Evolutionary conservation across 2,888 invertebrate genomes (phyloP).

Genomic region (Euproctis similis): DNA sequence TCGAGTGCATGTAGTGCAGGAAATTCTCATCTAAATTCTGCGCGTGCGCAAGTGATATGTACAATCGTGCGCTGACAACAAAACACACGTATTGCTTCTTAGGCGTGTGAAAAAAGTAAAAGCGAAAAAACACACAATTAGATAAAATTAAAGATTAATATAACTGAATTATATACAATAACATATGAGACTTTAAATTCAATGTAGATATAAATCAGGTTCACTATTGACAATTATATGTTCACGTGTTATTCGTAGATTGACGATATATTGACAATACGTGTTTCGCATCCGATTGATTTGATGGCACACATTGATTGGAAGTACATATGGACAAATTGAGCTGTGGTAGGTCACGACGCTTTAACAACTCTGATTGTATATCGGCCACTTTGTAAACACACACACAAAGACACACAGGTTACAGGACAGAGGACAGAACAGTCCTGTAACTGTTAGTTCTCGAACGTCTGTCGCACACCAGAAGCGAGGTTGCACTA

Average conservation of each 20-base stretch:
- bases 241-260: too few relatives aligned
- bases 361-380: conserved; percentile 33
- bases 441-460: conserved; percentile 18
- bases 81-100: conserved; percentile 57
- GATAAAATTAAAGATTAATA: neutral
- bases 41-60: conserved; percentile 61
- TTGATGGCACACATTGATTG: conserved; percentile 41
- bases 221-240: too few relatives aligned
- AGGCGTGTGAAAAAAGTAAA: conserved; percentile 66
- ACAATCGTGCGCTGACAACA: conserved; percentile 59
- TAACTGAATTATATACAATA: neutral
- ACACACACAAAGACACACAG: too few relatives aligned
- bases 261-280: conserved; percentile 56
- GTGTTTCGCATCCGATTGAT: conserved; percentile 52
- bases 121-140: too few relatives aligned
- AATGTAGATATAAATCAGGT: too few relatives aligned
- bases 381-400: conserved; percentile 35
- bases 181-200: too few relatives aligned
- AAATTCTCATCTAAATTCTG: conserved; percentile 71
- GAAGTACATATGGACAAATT: conserved; percentile 42
- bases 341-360: conserved; percentile 59
- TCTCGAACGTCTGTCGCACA: conserved; percentile 45
- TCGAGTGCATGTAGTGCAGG: conserved; percentile 57
- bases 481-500: conserved; percentile 49
- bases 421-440: too few relatives aligned